Evolutionary conservation across 2,113 vertebrate species (phyloP).

Genomic region (Calonectris borealis): DNA sequence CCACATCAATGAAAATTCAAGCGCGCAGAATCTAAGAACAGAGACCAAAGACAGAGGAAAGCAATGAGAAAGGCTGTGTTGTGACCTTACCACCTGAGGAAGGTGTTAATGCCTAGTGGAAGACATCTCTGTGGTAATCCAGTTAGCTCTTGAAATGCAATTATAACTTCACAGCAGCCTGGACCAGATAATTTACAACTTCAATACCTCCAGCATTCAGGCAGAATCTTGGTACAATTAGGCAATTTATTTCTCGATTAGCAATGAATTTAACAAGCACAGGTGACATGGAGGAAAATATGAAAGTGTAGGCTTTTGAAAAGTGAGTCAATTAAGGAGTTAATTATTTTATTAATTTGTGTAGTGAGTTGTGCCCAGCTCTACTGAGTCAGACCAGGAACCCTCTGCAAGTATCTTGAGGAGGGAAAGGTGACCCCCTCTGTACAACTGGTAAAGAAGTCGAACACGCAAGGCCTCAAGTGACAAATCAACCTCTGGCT

Average conservation of each 20-base stretch:
- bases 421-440: background rate
- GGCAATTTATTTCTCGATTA: constrained; percentile 1
- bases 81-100: background rate
- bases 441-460: background rate
- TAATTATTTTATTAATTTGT: background rate
- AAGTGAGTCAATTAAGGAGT: background rate
- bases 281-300: background rate
- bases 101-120: constrained; percentile 15
- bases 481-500: background rate
- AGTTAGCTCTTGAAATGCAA: constrained; percentile 57
- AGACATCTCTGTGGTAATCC: constrained; percentile 27
- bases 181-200: constrained; percentile 33
- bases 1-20: background rate
- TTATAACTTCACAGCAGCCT: constrained; percentile 56
- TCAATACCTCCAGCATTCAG: background rate
- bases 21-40: background rate
- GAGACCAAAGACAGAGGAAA: background rate
- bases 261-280: background rate
- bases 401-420: background rate
- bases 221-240: background rate
- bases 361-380: background rate
- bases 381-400: background rate
- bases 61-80: background rate
- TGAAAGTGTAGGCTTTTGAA: background rate
- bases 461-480: background rate